Base-by-base conservation (phyloP, 2,797 vertebrate genomes). In the Dallia pectoralis region DNA sequence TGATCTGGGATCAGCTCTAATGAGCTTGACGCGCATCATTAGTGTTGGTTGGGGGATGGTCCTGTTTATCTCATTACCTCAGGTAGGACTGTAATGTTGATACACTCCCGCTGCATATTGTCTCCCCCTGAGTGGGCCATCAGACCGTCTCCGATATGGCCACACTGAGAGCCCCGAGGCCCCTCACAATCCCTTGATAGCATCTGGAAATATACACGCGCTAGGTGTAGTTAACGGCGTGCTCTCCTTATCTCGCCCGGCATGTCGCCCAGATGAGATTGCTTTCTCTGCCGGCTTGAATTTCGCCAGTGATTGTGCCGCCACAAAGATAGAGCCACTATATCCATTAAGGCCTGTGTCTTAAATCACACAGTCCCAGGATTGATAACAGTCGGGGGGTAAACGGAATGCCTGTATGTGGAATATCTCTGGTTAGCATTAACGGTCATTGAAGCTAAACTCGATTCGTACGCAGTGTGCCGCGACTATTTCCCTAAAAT, bases 281-380 rank as follows among this genome's bases (percentile, higher is more conserved):
- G 76, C 53, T 66, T 66, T 69, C 76, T 67, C 25, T 15, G 22
- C 33, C 67, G 29, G 78, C 70, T 83, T n/a, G 27, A 77, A 74
- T 84, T 79, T 77, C 74, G 66, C 72, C 69, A 72, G 75, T 71
- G 81, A 83, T 84, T 36, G 27, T 40, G 53, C 72, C 67, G 56
- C 16, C 65, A 40, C 65, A 8, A 47, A 69, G 68, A 80, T 81
- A n/a, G 18, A 78, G 71, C 75, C 59, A 75, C 75, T 78, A 25
- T 48, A 68, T 70, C 77, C 82, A 74, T 88, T 85, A 81, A n/a
- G 68, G 62, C 30, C 30, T 32, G n/a, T 0, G 53, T 75, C 64
- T 82, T 88, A 83, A 87, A 88, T 86, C 87, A 79, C 48, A 53
- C 67, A n/a, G 67, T 69, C 71, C 63, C 15, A 22, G 63, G 73